Evolutionary conservation across 2,797 vertebrate genomes (phyloP).

Genomic region (Etheostoma perlongum): DNA sequence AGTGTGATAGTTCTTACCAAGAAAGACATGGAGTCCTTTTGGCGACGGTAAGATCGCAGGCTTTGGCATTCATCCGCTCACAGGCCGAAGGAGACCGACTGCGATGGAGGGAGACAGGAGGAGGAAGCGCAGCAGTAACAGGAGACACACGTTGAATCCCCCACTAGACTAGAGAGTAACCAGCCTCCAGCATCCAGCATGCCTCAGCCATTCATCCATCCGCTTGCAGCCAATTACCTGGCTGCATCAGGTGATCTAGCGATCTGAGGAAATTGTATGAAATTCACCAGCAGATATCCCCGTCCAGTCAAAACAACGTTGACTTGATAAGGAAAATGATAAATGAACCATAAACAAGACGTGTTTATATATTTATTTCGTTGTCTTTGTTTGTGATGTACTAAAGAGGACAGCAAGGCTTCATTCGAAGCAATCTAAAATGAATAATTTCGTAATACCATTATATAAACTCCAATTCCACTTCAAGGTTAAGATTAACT

Average conservation of each 20-base stretch:
- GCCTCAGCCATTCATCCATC: constrained; percentile 26
- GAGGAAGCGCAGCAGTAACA: constrained; percentile 28
- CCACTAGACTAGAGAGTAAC: constrained; percentile 43
- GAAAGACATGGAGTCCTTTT: constrained; percentile 96
- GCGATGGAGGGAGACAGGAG: constrained; percentile 25
- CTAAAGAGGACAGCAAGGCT: too few relatives aligned
- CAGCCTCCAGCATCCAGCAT: constrained; percentile 45
- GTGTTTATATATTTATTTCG: background rate
- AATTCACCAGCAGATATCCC: constrained; percentile 17
- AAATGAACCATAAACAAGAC: background rate
- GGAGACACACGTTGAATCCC: constrained; percentile 41
- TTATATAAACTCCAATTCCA: background rate
- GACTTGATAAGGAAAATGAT: background rate
- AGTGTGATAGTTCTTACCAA: constrained; percentile 88
- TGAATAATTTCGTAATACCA: background rate
- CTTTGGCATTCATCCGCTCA: constrained; percentile 86
- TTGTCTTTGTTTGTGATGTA: background rate
- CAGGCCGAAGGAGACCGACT: constrained; percentile 56
- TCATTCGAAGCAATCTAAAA: too few relatives aligned
- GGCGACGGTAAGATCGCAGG: constrained; percentile 74
- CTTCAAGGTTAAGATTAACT: constrained; percentile 29
- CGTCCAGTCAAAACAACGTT: background rate
- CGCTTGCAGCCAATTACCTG: constrained; percentile 56
- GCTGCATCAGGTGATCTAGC: constrained; percentile 42
- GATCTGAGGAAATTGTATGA: constrained; percentile 8